phyloP scores from a whole-genome alignment of 2,797 vertebrate genomes.

The Agapornis canus region DNA sequence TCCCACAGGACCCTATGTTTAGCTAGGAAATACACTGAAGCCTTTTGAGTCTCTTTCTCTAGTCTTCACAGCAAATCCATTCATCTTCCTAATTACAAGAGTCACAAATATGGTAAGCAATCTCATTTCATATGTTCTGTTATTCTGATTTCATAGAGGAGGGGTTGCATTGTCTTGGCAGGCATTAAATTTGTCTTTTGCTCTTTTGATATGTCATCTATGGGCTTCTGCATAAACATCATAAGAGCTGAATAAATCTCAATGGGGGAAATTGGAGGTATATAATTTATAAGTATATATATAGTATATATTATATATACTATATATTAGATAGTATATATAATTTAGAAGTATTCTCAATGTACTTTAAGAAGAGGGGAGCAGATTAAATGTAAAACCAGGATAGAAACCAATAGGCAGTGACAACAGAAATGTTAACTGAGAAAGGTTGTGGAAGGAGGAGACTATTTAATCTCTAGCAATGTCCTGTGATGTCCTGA shows the following conservation, averaged over 20 bases:
- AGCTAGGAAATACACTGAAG: background rate
- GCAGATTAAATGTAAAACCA: background rate
- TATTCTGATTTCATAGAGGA: background rate
- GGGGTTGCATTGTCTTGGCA: background rate
- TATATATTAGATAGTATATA: too few species aligned
- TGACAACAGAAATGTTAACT: background rate
- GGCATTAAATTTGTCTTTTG: background rate
- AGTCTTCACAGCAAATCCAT: background rate
- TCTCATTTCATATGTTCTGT: background rate
- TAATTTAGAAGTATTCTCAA: background rate
- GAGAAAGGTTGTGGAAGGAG: background rate
- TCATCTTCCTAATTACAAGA: background rate
- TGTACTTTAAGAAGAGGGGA: background rate
- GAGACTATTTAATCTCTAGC: background rate
- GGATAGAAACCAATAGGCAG: background rate
- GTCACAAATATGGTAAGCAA: background rate
- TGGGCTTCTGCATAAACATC: background rate
- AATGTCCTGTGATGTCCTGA: background rate
- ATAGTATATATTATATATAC: too few species aligned
- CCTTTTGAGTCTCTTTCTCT: background rate
- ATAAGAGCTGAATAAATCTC: background rate
- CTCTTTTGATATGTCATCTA: background rate
- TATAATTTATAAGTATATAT: background rate
- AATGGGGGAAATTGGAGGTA: fast-evolving
- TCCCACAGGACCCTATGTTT: background rate